A percentile compares a stretch with the other conserved stretches of the same genome.
Conservation (phyloP, 2,888 invertebrate species). For the Lycophotia porphyrea region DNA sequence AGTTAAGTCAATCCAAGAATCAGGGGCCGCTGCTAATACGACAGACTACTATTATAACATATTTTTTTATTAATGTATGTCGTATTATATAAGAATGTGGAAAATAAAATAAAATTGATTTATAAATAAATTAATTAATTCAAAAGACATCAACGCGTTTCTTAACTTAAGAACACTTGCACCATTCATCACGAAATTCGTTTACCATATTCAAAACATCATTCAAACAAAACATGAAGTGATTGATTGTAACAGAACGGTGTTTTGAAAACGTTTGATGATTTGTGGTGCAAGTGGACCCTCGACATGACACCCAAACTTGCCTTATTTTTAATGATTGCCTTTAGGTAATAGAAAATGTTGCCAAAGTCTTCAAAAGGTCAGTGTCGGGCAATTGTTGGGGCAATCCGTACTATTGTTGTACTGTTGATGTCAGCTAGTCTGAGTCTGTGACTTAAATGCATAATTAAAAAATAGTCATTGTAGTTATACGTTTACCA, state of each 20-base stretch:
- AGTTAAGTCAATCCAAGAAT: background rate
- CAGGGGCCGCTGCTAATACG: background rate
- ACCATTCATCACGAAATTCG: background rate
- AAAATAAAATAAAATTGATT: conserved; percentile 14
- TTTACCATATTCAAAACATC: background rate
- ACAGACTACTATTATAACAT: background rate
- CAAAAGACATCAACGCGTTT: conserved; percentile 55
- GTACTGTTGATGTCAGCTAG: background rate
- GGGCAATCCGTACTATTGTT: background rate
- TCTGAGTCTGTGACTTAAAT: background rate
- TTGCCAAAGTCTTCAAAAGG: background rate
- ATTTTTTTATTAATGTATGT: background rate
- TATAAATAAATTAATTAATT: conserved; percentile 34
- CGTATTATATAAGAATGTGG: background rate
- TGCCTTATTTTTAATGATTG: conserved; percentile 15
- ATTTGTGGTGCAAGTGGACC: background rate
- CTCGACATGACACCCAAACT: background rate
- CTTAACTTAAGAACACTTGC: background rate
- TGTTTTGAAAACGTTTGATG: background rate
- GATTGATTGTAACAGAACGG: background rate
- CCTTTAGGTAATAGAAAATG: background rate
- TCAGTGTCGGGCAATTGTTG: background rate
- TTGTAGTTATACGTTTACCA: background rate
- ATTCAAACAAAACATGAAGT: background rate
- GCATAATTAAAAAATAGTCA: background rate